Evolutionary conservation across 2,888 invertebrate genomes (phyloP), one percentile per base, ranked within the genome.

Genomic region (Agrotis puta): DNA sequence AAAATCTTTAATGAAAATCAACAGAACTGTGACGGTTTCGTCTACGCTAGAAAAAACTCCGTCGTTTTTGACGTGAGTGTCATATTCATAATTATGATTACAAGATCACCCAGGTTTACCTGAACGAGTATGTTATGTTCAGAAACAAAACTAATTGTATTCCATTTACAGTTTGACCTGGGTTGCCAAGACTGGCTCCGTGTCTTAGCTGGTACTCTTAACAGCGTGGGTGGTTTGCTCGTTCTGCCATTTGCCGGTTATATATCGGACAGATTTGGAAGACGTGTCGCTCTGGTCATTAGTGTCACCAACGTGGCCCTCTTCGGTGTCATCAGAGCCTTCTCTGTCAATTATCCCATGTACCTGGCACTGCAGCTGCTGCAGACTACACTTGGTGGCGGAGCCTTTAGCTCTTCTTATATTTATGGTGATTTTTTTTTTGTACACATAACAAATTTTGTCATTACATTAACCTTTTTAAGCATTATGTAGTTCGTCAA

Each of bases 111-210:
- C n/a, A n/a, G n/a, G n/a, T n/a, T n/a, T n/a, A n/a, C n/a, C n/a
- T n/a, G n/a, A n/a, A n/a, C n/a, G n/a, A n/a, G n/a, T 39, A 18
- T 27, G n/a, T 53, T 18, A 33, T 33, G 33, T 24, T 13, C 39
- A 3, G 20, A 22, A 7, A 43, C 24, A 13, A 20, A 47, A 16
- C 3, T 7, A 59, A 43, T n/a, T 4, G n/a, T 11, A 2, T 56
- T 58, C n/a, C n/a, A 53, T 84, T 93, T 94, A 22, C 88, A 98
- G 97, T 97, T 97, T 86, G 94, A 96, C 82, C 90, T 98, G 6
- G 97, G 97, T 18, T 98, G 98, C 82, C 96, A 97, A 70, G 96
- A 97, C 76, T 98, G 98, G 98, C 97, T 97, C 84, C 93, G 98
- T 59, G 97, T 97, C 0, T 88, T 98, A 77, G 97, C 98, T 6